A percentile compares a stretch with the other conserved stretches of the same genome.
These are phyloP conservation scores for Calephelis nemesis DNA, from an alignment of 1,140 invertebrate genomes.

Conservation along the genomic window DNA sequence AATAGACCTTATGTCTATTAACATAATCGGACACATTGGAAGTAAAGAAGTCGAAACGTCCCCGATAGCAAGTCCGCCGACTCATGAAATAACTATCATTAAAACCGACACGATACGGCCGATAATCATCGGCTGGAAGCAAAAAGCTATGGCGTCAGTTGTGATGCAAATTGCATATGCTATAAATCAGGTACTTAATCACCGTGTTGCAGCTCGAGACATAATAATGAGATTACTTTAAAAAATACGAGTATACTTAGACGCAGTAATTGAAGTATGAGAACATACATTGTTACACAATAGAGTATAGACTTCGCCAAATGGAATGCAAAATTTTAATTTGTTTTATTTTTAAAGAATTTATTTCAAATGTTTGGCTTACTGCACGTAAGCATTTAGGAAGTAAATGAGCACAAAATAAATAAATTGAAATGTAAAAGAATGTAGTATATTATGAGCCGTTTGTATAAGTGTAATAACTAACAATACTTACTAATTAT, in stretches of 20 bases:
- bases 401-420: no score
- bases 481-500: no score
- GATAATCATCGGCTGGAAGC: conserved; percentile 70
- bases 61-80: conserved; percentile 66
- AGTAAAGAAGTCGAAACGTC: conserved; percentile 73
- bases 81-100: conserved; percentile 77
- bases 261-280: conserved; percentile 33
- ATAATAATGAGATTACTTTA: conserved; percentile 75
- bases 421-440: no score
- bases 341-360: background rate
- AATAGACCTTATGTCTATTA: conserved; percentile 58
- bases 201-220: conserved; percentile 56
- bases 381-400: no score
- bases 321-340: background rate
- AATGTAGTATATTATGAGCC: no score
- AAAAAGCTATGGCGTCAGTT: conserved; percentile 69
- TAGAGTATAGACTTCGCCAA: background rate
- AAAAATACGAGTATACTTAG: conserved; percentile 51
- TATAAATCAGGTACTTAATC: conserved; percentile 77
- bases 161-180: conserved; percentile 74
- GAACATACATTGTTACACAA: conserved; percentile 28
- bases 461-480: no score
- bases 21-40: conserved; percentile 74
- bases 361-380: no score
- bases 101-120: conserved; percentile 73